A percentile compares a stretch with the other conserved stretches of the same genome.
phyloP scores from a whole-genome alignment of 1,140 invertebrate species.

The Drosophila tani region DNA sequence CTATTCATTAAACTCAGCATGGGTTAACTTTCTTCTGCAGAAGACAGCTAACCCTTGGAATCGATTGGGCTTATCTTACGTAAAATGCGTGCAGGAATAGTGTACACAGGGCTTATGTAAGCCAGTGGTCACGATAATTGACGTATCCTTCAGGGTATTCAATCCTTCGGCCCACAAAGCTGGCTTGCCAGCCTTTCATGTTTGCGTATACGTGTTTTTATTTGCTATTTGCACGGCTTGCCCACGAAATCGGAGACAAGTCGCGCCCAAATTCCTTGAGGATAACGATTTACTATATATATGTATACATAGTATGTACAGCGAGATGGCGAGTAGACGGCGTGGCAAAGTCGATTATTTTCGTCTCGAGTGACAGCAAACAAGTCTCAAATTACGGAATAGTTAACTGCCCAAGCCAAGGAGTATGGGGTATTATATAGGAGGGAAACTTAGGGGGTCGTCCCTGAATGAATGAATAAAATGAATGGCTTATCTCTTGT shows the following conservation, averaged over 20 bases:
- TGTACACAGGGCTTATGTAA: constrained; percentile 26
- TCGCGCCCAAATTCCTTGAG: constrained; percentile 37
- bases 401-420: constrained; percentile 66
- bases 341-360: constrained; percentile 81
- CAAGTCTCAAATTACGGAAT: constrained; percentile 81
- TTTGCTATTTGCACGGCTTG: constrained; percentile 23
- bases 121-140: constrained; percentile 35
- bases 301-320: not conserved
- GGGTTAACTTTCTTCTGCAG: constrained; percentile 1
- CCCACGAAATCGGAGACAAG: constrained; percentile 68
- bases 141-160: constrained; percentile 37
- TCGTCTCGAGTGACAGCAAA: constrained; percentile 82
- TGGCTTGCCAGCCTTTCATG: constrained; percentile 4
- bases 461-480: constrained; percentile 76
- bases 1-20: constrained; percentile 10
- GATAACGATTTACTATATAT: constrained; percentile 7
- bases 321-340: constrained; percentile 17
- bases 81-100: constrained; percentile 4
- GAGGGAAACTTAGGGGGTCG: constrained; percentile 7
- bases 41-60: constrained; percentile 2
- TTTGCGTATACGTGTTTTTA: constrained; percentile 37
- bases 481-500: constrained; percentile 84
- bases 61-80: constrained; percentile 33
- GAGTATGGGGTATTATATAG: not conserved
- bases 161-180: constrained; percentile 31